phyloP scores from a whole-genome alignment of 2,888 invertebrate species.

The Pogonocherus hispidulus region DNA sequence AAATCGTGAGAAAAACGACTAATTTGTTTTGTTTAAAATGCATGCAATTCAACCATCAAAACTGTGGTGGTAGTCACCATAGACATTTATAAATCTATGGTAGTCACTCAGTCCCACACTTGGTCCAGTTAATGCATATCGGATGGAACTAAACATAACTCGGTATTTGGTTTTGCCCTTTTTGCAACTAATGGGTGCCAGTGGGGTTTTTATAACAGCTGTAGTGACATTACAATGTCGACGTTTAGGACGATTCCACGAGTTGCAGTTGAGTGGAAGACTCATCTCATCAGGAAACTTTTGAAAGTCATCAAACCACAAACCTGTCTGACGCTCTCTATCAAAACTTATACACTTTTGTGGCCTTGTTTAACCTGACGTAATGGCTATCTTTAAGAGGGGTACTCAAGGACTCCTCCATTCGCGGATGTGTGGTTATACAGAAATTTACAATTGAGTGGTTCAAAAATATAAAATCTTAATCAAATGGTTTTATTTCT shows the following conservation, averaged over 20 bases:
- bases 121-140: conserved; percentile 1
- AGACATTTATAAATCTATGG: too few relatives aligned
- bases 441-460: background rate
- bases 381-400: background rate
- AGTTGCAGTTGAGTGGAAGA: background rate
- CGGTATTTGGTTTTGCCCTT: background rate
- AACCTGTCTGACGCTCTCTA: background rate
- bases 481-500: too few relatives aligned
- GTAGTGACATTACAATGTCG: background rate
- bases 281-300: background rate
- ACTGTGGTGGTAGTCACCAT: background rate
- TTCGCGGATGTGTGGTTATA: background rate
- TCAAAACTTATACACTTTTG: background rate
- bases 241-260: background rate
- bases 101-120: background rate
- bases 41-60: conserved; percentile 30
- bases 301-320: background rate
- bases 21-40: conserved; percentile 40
- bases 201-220: background rate
- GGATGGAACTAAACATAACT: background rate
- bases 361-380: background rate
- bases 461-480: too few relatives aligned
- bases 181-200: background rate
- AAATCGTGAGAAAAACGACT: conserved; percentile 61
- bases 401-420: too few relatives aligned